Evolutionary conservation across 2,113 vertebrate species (phyloP), one percentile per base, ranked within the genome.

Genomic region (Actinemys pallida): DNA sequence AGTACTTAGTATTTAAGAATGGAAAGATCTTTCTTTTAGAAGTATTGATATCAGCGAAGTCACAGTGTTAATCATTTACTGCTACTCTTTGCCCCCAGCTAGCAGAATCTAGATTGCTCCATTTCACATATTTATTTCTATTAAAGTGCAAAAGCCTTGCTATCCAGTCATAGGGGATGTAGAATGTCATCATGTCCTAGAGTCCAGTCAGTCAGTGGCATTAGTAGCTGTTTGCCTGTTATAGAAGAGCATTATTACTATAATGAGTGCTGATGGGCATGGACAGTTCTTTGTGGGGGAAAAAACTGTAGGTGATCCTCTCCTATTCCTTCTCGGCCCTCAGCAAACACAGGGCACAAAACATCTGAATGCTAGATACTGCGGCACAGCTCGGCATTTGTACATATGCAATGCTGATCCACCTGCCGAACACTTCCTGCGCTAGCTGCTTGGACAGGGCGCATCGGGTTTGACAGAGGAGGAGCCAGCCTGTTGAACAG

Each of bases 331-430:
- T 54, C 17, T 42, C 10, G 31, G 47, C 27, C 59, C 45, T 8
- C 20, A 2, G 59, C n/a, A 80, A 47, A 31, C 2, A 54, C 39
- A 52, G 16, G 29, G 65, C 10, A 27, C 29, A 6, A 69, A 19
- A 4, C 3, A 14, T 4, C 1, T 1, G 75, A 35, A 11, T 3
- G 31, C 24, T 27, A 31, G 45, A 65, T 1, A 11, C 62, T 6
- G 22, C 62, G 5, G 31, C 27, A 53, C 53, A 10, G 62, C n/a
- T n/a, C 65, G 35, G 53, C 35, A 17, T 20, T 49, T 35, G 19
- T 6, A 27, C 5, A 5, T 39, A 52, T 31, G 3, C 2, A 1
- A 42, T 56, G 11, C 50, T 0, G 4, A 50, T 19, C 0, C 1
- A 10, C 62, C 42, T 1, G 75, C n/a, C 27, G 47, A 45, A 78